Evolutionary conservation across 2,113 vertebrate genomes (phyloP).

Genomic region (Circaetus gallicus): DNA sequence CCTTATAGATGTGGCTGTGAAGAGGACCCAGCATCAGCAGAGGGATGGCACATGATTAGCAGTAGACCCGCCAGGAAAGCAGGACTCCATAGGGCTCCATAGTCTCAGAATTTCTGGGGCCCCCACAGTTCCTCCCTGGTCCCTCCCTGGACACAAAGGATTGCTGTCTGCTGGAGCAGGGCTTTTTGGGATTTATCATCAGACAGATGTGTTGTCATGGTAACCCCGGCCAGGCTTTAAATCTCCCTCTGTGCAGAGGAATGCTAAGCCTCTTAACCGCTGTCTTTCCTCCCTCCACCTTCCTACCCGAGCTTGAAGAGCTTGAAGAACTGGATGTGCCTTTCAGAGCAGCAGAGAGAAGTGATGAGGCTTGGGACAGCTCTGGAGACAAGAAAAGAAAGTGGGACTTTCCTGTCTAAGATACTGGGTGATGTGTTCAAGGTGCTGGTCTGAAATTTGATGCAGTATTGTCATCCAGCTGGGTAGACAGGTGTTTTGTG

Average conservation of each 20-base stretch:
- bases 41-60: neutral
- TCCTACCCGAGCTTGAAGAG: neutral
- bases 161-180: neutral
- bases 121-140: neutral
- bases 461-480: neutral
- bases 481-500: neutral
- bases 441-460: neutral
- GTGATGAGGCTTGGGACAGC: neutral
- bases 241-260: constrained; percentile 37
- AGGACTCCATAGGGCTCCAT: neutral
- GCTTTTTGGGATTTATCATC: constrained; percentile 49
- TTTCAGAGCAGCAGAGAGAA: neutral
- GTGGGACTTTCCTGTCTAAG: neutral
- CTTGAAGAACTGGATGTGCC: neutral
- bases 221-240: constrained; percentile 59
- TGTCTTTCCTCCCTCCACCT: neutral
- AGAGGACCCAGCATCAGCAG: neutral
- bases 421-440: neutral
- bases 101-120: neutral
- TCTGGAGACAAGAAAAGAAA: neutral
- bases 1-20: neutral
- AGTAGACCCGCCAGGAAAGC: neutral
- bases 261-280: constrained; percentile 35
- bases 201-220: constrained; percentile 67
- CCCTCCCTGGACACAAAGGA: neutral